Base-by-base conservation (phyloP, 1,140 invertebrate species). In the Neodiprion fabricii region DNA sequence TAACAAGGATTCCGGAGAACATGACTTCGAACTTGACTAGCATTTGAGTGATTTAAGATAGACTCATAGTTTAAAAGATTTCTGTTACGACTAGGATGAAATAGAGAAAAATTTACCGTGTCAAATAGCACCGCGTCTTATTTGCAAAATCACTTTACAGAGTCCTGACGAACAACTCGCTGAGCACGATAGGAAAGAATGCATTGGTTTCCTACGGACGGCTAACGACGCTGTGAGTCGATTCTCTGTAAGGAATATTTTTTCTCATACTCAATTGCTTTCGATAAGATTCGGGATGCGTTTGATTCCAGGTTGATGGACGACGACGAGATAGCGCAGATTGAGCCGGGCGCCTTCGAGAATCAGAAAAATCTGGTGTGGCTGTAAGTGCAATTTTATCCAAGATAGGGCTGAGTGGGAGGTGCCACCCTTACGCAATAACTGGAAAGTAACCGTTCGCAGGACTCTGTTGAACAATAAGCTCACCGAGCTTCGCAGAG, bases 381-480 rank as follows among this genome's bases (percentile, higher is more conserved):
- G 77, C 72, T 88, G 85, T 88, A 73, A 81, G 85, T 85, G 76
- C n/a, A 53, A 66, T 10, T 48, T 67, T 73, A 66, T 74, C 83
- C 67, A 84, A 85, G 76, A 53, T 83, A 40, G 81, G 79, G 14
- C 77, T 84, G 17, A 73, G 74, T 9, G 78, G 80, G 2, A 75
- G 83, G 73, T 49, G 74, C 5, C 82, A 85, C 75, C 76, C 72
- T 8, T 78, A 79, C 53, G 47, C 81, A 23, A 84, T 80, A 70
- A 77, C 77, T 71, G 72, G 84, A 69, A 75, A 77, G 76, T 81
- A 79, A 48, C 76, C 83, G 82, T 82, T 75, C 83, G 76, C 79
- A 89, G 86, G 75, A 81, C 86, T 72, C 67, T 91, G 9, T 78
- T 85, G 40, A 82, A 89, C 49, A 91, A 91, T 81, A 82, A 81